Conservation (phyloP, 2,888 invertebrate species). For the Hypercompe scribonia region DNA sequence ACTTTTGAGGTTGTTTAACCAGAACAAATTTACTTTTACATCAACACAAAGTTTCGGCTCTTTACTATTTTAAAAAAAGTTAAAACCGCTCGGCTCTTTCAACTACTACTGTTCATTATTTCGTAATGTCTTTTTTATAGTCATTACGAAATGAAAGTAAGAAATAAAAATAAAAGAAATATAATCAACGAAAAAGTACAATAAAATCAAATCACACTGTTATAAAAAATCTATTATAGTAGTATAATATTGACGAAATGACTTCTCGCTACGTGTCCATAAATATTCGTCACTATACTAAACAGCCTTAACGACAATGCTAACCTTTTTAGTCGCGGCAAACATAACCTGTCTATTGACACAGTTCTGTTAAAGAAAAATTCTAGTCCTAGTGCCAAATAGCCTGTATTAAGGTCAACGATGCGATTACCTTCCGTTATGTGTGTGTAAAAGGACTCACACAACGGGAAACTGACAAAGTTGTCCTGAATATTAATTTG, state of each 20-base stretch:
- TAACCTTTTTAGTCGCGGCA: slow-evolving; percentile 22
- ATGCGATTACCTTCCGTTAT: slow-evolving; percentile 67
- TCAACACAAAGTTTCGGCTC: neutral
- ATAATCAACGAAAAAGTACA: neutral
- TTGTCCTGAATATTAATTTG: slow-evolving; percentile 77
- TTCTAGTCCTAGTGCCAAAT: slow-evolving; percentile 52
- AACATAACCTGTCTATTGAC: slow-evolving; percentile 24
- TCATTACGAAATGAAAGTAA: neutral
- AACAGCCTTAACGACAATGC: neutral
- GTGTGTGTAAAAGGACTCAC: slow-evolving; percentile 64
- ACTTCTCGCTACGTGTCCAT: neutral
- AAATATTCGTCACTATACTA: neutral
- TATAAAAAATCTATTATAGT: neutral
- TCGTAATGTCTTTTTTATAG: neutral
- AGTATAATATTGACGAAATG: neutral
- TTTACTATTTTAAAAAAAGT: neutral
- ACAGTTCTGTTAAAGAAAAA: slow-evolving; percentile 32
- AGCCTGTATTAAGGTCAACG: slow-evolving; percentile 61
- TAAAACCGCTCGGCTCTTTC: neutral
- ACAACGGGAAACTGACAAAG: slow-evolving; percentile 68
- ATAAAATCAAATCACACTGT: neutral
- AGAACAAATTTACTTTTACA: neutral
- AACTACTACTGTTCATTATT: slow-evolving; percentile 1
- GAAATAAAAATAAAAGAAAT: too few relatives aligned
- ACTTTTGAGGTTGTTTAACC: too few relatives aligned